Conservation (phyloP, 2,797 vertebrate genomes). For the Chromis chromis region DNA sequence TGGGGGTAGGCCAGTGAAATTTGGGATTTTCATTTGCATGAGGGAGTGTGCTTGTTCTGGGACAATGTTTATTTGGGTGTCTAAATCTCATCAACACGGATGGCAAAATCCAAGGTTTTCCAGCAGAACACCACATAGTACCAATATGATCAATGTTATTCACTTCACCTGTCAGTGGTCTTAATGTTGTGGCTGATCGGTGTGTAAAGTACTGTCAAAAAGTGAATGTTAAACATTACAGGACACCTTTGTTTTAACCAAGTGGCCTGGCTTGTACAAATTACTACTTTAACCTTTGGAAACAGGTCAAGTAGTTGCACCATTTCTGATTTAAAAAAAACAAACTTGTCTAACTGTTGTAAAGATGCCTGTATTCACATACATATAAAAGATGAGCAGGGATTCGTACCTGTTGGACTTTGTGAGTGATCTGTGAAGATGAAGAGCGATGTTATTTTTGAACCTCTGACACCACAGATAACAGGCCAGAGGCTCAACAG, state of each 20-base stretch:
- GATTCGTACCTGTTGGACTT: conserved; percentile 19
- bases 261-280: not conserved
- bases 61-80: too few relatives aligned
- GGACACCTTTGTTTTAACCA: conserved; percentile 18
- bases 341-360: not conserved
- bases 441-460: conserved; percentile 16
- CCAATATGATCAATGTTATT: too few relatives aligned
- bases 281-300: not conserved
- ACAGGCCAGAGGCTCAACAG: not conserved
- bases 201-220: conserved; percentile 2
- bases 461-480: conserved; percentile 21
- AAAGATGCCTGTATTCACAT: conserved; percentile 8
- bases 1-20: too few relatives aligned
- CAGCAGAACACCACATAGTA: too few relatives aligned
- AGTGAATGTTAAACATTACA: conserved; percentile 19
- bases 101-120: too few relatives aligned
- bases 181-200: too few relatives aligned
- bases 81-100: too few relatives aligned
- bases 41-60: too few relatives aligned
- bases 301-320: conserved; percentile 10
- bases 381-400: not conserved
- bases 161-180: too few relatives aligned
- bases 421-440: conserved; percentile 5
- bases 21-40: too few relatives aligned
- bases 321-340: not conserved